phyloP scores from a whole-genome alignment of 2,797 vertebrate species.

The Pterois miles region DNA sequence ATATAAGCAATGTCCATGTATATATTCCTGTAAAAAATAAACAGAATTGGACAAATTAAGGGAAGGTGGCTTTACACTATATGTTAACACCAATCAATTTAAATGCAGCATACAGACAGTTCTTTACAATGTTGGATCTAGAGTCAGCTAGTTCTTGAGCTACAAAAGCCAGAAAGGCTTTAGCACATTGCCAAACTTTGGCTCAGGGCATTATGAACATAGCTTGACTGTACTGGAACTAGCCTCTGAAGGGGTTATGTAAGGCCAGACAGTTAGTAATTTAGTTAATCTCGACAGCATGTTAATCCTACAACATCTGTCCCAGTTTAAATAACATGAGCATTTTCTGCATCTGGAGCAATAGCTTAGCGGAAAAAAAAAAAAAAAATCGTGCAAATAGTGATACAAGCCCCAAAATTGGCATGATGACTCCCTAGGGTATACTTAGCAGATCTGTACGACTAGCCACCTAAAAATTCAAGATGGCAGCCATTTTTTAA shows the following conservation, averaged over 20 bases:
- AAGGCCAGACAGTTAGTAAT: not conserved
- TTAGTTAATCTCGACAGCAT: not conserved
- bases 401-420: too few species aligned
- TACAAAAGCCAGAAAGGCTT: not conserved
- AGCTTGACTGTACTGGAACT: not conserved
- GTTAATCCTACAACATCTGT: not conserved
- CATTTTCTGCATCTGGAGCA: slow-evolving; percentile 7
- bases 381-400: too few species aligned
- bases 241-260: not conserved
- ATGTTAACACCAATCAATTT: not conserved
- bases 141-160: not conserved
- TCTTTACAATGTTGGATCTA: not conserved
- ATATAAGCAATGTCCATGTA: not conserved
- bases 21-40: not conserved
- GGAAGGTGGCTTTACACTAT: not conserved
- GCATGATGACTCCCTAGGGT: too few species aligned
- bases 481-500: too few species aligned
- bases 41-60: not conserved
- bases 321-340: not conserved
- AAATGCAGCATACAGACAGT: not conserved
- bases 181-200: slow-evolving; percentile 11
- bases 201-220: slow-evolving; percentile 9
- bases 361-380: too few species aligned
- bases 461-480: too few species aligned
- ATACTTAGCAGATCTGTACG: too few species aligned